Percentiles rank a stretch among this genome's conserved stretches.
Conservation (phyloP, 64 coral and sea anemone genomes). For the Catalaphyllia jardinei region DNA sequence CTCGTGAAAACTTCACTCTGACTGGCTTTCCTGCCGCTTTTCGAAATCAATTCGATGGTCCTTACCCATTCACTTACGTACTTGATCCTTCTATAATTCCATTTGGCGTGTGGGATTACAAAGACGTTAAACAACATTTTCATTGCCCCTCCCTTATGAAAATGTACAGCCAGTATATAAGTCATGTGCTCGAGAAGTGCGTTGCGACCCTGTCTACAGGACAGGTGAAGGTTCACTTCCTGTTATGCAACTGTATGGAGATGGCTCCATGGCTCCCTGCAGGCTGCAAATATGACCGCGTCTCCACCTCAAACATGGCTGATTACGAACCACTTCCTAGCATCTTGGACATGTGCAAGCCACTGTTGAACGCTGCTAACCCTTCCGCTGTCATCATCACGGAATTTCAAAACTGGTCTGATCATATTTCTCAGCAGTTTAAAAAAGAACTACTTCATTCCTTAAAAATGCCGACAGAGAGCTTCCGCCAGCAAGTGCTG, state of each 20-base stretch:
- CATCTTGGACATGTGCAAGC: slow-evolving; percentile 11
- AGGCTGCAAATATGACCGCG: slow-evolving; percentile 20
- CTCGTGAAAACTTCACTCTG: slow-evolving; percentile 39
- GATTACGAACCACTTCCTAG: slow-evolving; percentile 18
- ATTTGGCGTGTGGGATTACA: slow-evolving; percentile 58
- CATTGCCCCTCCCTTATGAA: not conserved
- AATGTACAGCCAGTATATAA: slow-evolving; percentile 44
- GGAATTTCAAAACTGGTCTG: slow-evolving; percentile 21
- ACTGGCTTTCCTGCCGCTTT: slow-evolving; percentile 6
- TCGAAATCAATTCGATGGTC: not conserved
- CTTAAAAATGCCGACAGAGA: not conserved
- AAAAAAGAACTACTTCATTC: not conserved
- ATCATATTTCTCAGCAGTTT: not conserved
- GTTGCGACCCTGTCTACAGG: not conserved
- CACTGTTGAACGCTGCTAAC: slow-evolving; percentile 16
- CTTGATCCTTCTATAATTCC: slow-evolving; percentile 9
- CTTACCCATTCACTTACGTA: not conserved
- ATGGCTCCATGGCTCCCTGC: not conserved
- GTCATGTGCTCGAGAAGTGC: slow-evolving; percentile 24
- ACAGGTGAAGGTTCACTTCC: slow-evolving; percentile 23
- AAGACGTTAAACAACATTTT: not conserved
- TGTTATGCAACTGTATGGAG: slow-evolving; percentile 46
- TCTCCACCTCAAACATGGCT: slow-evolving; percentile 41
- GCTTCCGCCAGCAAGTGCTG: slow-evolving; percentile 3
- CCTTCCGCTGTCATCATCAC: slow-evolving; percentile 17